Percentiles rank a stretch among this genome's conserved stretches.
Evolutionary conservation across 2,888 invertebrate genomes (phyloP).

Genomic region (Adelognathus sp.): DNA sequence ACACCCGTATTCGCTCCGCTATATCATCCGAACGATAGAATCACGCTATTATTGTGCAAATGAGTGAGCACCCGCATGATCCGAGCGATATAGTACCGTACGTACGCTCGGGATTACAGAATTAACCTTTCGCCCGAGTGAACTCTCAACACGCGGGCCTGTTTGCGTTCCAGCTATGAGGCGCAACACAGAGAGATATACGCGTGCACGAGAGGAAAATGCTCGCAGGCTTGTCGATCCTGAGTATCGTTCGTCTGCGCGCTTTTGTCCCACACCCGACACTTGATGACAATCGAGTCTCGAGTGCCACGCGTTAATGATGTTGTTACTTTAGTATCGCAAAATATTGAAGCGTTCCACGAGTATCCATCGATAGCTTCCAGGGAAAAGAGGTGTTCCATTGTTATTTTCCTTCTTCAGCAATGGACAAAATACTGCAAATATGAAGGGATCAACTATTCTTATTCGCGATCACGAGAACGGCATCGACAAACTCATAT

Average conservation of each 20-base stretch:
- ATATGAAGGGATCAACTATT: no score
- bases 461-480: no score
- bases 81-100: slow-evolving; percentile 64
- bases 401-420: no score
- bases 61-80: slow-evolving; percentile 72
- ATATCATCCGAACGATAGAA: slow-evolving; percentile 72
- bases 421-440: no score
- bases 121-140: slow-evolving; percentile 64
- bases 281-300: not conserved
- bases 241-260: not conserved
- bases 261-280: not conserved
- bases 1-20: slow-evolving; percentile 54
- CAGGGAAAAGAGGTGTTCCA: no score
- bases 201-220: not conserved
- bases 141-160: slow-evolving; percentile 30
- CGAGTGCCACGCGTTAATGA: not conserved
- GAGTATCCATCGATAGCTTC: no score
- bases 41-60: slow-evolving; percentile 78
- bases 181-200: not conserved
- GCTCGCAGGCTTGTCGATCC: not conserved
- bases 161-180: not conserved
- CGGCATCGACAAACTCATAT: no score
- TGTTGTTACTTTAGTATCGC: no score
- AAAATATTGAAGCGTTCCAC: no score
- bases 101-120: slow-evolving; percentile 67